Evolutionary conservation across 2,888 invertebrate genomes (phyloP).

Genomic region (Lacanobia oleracea): DNA sequence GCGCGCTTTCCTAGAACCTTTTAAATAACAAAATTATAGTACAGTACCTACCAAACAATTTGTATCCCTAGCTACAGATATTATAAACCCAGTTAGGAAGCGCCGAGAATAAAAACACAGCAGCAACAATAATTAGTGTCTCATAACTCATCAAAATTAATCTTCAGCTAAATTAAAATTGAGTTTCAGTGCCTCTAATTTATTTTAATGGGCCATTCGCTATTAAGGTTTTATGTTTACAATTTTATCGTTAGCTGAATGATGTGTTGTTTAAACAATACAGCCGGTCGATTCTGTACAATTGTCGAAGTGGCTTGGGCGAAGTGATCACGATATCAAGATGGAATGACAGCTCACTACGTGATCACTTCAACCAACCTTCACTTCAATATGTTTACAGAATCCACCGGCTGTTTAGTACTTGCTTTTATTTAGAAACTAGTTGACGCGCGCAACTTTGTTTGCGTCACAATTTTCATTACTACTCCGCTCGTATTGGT

Average conservation of each 20-base stretch:
- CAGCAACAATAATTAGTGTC: conserved; percentile 32
- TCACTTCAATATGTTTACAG: too few species aligned
- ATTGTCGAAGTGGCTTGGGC: too few species aligned
- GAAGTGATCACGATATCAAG: too few species aligned
- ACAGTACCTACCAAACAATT: background rate
- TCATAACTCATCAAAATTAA: conserved; percentile 44
- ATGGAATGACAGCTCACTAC: too few species aligned
- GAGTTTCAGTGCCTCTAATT: conserved; percentile 27
- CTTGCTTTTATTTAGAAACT: too few species aligned
- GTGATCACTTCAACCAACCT: too few species aligned
- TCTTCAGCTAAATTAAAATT: conserved; percentile 33
- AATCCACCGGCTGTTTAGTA: too few species aligned
- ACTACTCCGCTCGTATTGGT: too few species aligned
- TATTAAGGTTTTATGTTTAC: conserved; percentile 10
- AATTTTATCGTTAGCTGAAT: background rate
- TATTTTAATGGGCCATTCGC: conserved; percentile 31
- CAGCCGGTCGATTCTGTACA: too few species aligned
- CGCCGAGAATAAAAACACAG: conserved; percentile 10
- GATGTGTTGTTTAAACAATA: background rate
- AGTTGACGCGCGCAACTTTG: too few species aligned
- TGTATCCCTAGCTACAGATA: background rate
- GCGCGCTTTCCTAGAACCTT: background rate
- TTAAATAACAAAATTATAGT: background rate
- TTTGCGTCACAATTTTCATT: too few species aligned
- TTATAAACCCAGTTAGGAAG: background rate